Evolutionary conservation across 2,888 invertebrate genomes (phyloP).

Genomic region (Luperina testacea): DNA sequence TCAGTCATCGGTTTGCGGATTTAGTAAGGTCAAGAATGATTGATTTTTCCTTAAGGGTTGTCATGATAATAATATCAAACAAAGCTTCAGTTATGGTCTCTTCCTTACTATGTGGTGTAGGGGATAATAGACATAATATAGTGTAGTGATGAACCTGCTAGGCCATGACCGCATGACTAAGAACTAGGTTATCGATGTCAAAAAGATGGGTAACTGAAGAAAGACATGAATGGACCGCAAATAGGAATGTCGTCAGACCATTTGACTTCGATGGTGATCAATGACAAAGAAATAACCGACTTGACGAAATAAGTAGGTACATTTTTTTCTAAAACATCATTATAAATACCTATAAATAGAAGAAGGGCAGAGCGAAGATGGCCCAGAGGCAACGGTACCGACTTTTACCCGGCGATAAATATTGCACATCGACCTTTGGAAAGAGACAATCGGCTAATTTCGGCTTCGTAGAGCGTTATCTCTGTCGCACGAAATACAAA

Average conservation of each 20-base stretch:
- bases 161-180: not conserved
- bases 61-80: not conserved
- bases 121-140: not conserved
- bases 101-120: not conserved
- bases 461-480: too few relatives aligned
- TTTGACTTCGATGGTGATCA: not conserved
- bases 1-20: not conserved
- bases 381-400: not conserved
- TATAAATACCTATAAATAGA: not conserved
- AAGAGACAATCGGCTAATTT: too few relatives aligned
- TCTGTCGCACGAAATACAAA: too few relatives aligned
- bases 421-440: too few relatives aligned
- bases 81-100: not conserved
- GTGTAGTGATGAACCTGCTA: not conserved
- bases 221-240: conserved; percentile 1
- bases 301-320: not conserved
- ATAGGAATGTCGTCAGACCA: not conserved
- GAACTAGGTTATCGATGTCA: not conserved
- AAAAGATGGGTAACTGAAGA: not conserved
- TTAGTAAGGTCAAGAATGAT: conserved; percentile 8
- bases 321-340: not conserved
- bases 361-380: not conserved
- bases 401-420: too few relatives aligned
- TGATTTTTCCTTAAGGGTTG: not conserved
- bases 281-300: not conserved